These are phyloP conservation scores for Aythya baeri DNA, from an alignment of 2,113 vertebrate species.

Conservation along the genomic window DNA sequence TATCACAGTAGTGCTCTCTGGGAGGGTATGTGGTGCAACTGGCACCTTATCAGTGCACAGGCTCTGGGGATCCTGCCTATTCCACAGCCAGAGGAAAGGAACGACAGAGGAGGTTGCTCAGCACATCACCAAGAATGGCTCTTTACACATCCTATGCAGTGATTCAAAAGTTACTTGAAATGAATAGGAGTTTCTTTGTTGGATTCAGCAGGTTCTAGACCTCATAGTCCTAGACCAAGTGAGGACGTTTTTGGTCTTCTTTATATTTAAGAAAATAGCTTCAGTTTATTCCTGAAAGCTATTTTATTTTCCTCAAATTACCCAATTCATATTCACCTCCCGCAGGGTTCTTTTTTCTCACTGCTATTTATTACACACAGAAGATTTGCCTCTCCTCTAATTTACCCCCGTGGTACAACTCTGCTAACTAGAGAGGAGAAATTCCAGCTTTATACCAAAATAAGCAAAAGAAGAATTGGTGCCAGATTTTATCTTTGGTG, in stretches of 20 bases:
- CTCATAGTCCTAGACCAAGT: neutral
- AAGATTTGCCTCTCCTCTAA: slow-evolving; percentile 9
- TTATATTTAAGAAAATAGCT: neutral
- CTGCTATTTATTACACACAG: neutral
- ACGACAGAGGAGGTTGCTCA: neutral
- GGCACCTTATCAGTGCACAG: neutral
- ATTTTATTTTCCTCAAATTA: slow-evolving; percentile 43
- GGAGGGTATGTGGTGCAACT: neutral
- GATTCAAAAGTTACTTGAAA: neutral
- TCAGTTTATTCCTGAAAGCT: neutral
- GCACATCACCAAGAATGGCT: neutral
- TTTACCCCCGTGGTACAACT: neutral
- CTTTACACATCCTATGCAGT: neutral
- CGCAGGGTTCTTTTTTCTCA: neutral
- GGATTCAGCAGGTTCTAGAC: neutral
- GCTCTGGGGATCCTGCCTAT: neutral
- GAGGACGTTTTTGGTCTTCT: neutral
- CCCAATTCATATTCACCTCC: neutral
- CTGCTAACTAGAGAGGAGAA: neutral
- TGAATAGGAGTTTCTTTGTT: neutral
- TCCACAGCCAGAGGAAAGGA: neutral
- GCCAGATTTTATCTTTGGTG: slow-evolving; percentile 20
- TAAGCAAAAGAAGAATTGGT: neutral
- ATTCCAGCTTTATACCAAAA: slow-evolving; percentile 51
- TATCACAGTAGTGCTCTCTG: neutral